phyloP scores from a whole-genome alignment of 2,888 invertebrate species.

The Parascotia fuliginaria region DNA sequence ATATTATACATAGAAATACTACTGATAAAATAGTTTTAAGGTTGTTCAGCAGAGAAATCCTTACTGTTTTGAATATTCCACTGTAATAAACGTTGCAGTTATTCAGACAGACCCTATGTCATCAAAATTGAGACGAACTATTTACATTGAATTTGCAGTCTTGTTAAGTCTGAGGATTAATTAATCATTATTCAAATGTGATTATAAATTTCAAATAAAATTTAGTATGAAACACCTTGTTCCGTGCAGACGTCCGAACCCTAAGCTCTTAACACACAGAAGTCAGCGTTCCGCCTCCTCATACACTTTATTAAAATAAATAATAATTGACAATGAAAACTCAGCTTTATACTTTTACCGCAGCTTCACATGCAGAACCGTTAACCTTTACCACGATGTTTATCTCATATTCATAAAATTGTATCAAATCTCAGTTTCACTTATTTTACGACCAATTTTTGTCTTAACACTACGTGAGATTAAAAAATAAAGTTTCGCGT shows the following conservation, averaged over 20 bases:
- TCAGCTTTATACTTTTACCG: conserved; percentile 26
- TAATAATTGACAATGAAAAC: conserved; percentile 15
- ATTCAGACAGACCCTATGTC: no score
- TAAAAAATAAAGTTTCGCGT: conserved; percentile 27
- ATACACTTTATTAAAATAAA: conserved; percentile 6
- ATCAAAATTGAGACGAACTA: no score
- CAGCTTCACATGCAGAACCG: conserved; percentile 31
- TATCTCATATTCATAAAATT: conserved; percentile 39
- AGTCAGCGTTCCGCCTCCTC: background rate
- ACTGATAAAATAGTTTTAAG: no score
- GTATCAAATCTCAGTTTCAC: conserved; percentile 41
- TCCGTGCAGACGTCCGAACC: background rate
- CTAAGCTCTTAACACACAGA: background rate
- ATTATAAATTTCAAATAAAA: background rate
- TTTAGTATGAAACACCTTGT: background rate
- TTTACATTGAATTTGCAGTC: no score
- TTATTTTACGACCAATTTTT: conserved; percentile 27
- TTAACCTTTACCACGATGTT: conserved; percentile 45
- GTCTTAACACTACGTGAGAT: conserved; percentile 24
- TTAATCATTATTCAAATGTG: no score
- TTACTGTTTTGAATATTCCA: no score
- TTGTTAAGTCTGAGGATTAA: no score
- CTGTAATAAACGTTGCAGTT: no score
- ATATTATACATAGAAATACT: no score
- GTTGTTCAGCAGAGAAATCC: no score